Evolutionary conservation across 2,113 vertebrate genomes (phyloP), one percentile per base, ranked within the genome.

Genomic region (Petroica traversi): DNA sequence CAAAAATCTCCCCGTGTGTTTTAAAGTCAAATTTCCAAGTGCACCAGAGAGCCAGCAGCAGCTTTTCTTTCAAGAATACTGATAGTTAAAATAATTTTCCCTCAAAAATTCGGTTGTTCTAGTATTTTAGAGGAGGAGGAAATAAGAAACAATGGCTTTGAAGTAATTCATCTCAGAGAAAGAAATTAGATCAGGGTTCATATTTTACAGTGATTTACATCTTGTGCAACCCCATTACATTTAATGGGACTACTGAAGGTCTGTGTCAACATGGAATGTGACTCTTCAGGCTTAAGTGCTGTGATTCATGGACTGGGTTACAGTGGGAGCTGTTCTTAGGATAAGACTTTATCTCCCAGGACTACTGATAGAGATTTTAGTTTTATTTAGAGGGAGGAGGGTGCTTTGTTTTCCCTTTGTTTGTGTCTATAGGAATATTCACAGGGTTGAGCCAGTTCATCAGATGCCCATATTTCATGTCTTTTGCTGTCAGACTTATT

Each of bases 171-270:
- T 78, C 26, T 85, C 58, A 62, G 58, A 59, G 73, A 77, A 86
- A 88, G 36, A 94, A 92, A 96, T 95, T 41, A 93, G 73, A 96
- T 58, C 69, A 85, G 73, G 45, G 49, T 80, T 93, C 73, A 67
- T 95, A 95, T 92, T 92, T 95, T 92, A 94, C 64, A 88, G 58
- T 95, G 93, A 95, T 94, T 96, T 96, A 92, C 93, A 93, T 94
- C 93, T 93, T 74, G 49, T 82, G 89, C 80, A 96, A 88, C 88
- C 88, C 69, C 57, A 80, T 92, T 93, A 94, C 36, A 74, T 89
- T 94, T 95, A 94, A 96, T 85, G 62, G 58, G 91, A 78, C 86
- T 92, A 76, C 74, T 92, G 91, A 94, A 88, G 69, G 80, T 92
- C 88, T 93, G 49, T 81, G 83, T 96, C 85, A 96, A 92, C 88